Conservation (phyloP, 1,140 invertebrate genomes). For the Chrysomallon squamiferum region DNA sequence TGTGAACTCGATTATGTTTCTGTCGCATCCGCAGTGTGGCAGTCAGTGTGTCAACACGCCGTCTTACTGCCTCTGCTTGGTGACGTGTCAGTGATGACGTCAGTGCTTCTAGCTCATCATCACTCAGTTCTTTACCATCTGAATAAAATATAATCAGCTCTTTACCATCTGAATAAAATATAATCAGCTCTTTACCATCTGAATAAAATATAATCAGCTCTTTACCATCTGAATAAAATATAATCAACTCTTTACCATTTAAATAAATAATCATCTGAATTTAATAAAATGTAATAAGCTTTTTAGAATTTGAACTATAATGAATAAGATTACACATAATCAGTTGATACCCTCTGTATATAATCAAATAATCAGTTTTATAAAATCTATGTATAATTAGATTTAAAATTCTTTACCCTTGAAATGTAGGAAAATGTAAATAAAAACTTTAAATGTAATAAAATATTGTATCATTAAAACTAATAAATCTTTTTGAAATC, state of each 20-base stretch:
- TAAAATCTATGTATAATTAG: too few species aligned
- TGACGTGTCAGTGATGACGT: conserved; percentile 44
- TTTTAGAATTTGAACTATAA: too few species aligned
- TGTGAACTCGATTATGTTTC: conserved; percentile 43
- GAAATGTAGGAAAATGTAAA: too few species aligned
- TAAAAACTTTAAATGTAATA: too few species aligned
- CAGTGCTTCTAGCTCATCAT: conserved; percentile 49
- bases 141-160: conserved; percentile 17
- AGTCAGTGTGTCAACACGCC: conserved; percentile 50
- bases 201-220: conserved; percentile 10
- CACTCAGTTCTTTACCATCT: conserved; percentile 51
- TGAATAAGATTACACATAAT: too few species aligned
- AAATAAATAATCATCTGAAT: conserved; percentile 8
- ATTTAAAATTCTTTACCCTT: too few species aligned
- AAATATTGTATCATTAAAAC: too few species aligned
- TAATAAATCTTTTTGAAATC: too few species aligned
- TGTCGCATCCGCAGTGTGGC: conserved; percentile 50
- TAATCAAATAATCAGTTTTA: too few species aligned
- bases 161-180: background rate
- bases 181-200: conserved; percentile 48
- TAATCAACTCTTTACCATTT: conserved; percentile 47
- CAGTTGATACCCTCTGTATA: too few species aligned
- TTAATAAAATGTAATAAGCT: background rate
- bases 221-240: background rate
- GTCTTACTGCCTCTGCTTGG: conserved; percentile 51